Percentiles rank a stretch among this genome's conserved stretches.
Conservation (phyloP, 2,113 vertebrate genomes). For the Hippolais icterina region DNA sequence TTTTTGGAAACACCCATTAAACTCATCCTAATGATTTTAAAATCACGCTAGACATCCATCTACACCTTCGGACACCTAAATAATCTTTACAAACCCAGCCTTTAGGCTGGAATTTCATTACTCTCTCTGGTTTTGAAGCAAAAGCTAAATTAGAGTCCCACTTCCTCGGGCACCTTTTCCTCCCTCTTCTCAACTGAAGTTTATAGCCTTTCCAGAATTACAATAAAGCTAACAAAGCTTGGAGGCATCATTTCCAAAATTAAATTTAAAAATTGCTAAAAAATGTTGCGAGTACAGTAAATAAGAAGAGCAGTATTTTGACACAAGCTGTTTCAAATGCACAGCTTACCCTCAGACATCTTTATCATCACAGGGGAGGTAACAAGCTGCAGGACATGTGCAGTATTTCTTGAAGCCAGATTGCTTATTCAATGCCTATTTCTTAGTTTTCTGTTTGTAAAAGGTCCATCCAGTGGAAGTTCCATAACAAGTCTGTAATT, state of each 20-base stretch:
- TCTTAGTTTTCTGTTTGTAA: neutral
- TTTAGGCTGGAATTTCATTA: neutral
- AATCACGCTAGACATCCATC: neutral
- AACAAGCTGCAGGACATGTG: neutral
- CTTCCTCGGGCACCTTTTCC: neutral
- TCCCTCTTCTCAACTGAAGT: neutral
- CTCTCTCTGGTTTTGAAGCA: neutral
- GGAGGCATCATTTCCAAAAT: neutral
- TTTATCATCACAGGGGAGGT: neutral
- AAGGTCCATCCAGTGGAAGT: neutral
- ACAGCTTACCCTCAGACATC: neutral
- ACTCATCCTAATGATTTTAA: neutral
- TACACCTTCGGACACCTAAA: neutral
- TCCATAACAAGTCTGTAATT: neutral
- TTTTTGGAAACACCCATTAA: neutral
- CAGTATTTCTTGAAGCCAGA: neutral
- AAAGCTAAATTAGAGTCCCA: neutral
- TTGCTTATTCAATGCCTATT: neutral
- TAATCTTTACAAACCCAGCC: neutral
- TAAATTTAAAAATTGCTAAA: neutral
- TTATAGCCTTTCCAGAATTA: neutral
- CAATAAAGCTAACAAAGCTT: neutral
- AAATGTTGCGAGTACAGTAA: neutral
- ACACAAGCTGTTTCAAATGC: neutral
- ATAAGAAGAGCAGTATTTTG: neutral